These are phyloP conservation scores for Lasioglossum calceatum DNA, from an alignment of 2,888 invertebrate genomes.

Conservation along the genomic window DNA sequence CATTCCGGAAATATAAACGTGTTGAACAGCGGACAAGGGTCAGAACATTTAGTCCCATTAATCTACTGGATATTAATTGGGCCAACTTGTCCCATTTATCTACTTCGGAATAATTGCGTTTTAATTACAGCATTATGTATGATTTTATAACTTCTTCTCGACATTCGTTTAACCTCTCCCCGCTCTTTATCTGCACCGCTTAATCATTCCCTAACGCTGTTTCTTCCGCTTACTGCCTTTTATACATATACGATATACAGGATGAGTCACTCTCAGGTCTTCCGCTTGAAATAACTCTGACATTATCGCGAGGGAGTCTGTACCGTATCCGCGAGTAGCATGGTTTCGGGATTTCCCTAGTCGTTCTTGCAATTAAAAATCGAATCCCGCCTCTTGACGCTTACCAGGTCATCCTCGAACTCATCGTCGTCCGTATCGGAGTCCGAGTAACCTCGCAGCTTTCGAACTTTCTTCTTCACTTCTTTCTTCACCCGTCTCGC, in stretches of 20 bases:
- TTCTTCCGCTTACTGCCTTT: not conserved
- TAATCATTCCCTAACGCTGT: not conserved
- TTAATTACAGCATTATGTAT: not conserved
- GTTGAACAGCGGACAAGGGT: not conserved
- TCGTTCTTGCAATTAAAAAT: constrained; percentile 6
- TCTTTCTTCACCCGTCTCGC: constrained; percentile 86
- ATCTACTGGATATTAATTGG: not conserved
- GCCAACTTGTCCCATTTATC: not conserved
- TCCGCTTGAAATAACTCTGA: constrained; percentile 15
- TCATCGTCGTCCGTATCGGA: constrained; percentile 88
- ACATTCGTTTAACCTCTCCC: not conserved
- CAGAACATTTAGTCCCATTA: not conserved
- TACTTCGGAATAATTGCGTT: not conserved
- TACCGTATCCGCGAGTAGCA: not conserved
- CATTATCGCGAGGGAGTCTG: not conserved
- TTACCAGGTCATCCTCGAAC: constrained; percentile 91
- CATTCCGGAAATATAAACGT: not conserved
- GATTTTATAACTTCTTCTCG: not conserved
- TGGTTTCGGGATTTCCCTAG: not conserved
- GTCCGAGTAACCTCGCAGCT: constrained; percentile 82
- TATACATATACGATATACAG: not conserved
- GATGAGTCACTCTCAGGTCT: not conserved
- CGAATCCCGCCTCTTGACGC: constrained; percentile 63
- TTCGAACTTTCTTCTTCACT: constrained; percentile 85
- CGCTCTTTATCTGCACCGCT: not conserved